Evolutionary conservation across 2,113 vertebrate species (phyloP), one percentile per base, ranked within the genome.

Genomic region (Rostratula benghalensis): DNA sequence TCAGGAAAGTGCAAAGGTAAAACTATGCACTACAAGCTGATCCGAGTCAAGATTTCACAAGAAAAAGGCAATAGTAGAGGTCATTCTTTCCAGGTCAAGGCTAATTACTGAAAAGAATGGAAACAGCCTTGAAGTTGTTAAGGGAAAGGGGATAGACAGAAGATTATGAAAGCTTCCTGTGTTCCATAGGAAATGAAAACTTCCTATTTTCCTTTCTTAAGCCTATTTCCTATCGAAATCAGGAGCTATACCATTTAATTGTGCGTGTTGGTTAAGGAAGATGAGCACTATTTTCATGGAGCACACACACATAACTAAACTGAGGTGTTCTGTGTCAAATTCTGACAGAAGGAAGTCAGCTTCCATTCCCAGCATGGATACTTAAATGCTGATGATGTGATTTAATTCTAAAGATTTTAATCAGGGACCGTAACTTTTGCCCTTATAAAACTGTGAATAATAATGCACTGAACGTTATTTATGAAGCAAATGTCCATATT

Each of bases 111-210:
- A 92, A 91, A 90, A 89, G 51, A 96, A 93, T 94, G 81, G 92
- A 94, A 98, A 95, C 86, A 94, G 67, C 84, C 94, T 96, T 98
- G 84, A 90, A 95, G 81, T 94, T 94, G 85, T 89, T 93, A 89
- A 92, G 83, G 93, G 81, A 95, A 89, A 87, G 18, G 61, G 78
- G 75, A 96, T 63, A 97, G 76, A 76, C 50, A 94, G 78, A 97
- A 94, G 89, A 93, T 88, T 89, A 67, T 73, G 70, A 95, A 80
- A 90, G 78, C 79, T 97, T 98, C 94, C 93, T 94, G 90, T 94
- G 95, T 87, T 94, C 82, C 41, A 43, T 4, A 93, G 95, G 93
- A 98, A 97, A 97, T 89, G n/a, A 97, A 79, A 92, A 92, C 87
- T 96, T 97, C 92, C 93, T 89, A 83, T 96, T 73, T 88, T 85